These are phyloP conservation scores for Oceanodroma leucorhoa DNA, from an alignment of 2,797 vertebrate species.

Conservation along the genomic window DNA sequence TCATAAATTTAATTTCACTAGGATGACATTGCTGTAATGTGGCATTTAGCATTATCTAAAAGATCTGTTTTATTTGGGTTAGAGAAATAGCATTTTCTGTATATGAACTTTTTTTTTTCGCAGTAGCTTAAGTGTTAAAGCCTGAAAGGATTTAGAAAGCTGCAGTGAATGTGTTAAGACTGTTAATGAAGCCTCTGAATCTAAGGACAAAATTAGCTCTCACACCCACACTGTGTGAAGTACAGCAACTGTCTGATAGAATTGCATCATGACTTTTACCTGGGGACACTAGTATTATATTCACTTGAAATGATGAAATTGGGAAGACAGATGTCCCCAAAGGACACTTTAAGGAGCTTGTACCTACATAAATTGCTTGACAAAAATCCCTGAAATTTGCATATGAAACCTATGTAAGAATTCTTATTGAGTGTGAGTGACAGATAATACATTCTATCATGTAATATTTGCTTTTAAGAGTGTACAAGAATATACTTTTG, in stretches of 20 bases:
- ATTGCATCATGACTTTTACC: constrained; percentile 78
- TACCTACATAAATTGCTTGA: constrained; percentile 72
- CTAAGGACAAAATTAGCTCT: constrained; percentile 81
- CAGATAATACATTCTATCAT: neutral
- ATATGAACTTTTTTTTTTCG: neutral
- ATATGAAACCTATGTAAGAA: constrained; percentile 60
- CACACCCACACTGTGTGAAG: constrained; percentile 75
- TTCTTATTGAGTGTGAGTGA: constrained; percentile 38
- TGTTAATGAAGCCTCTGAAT: constrained; percentile 84
- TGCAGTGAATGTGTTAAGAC: constrained; percentile 80
- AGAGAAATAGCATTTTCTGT: constrained; percentile 22
- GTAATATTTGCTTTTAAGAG: neutral
- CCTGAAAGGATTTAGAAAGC: constrained; percentile 79
- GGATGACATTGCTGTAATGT: neutral
- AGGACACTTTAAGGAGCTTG: constrained; percentile 77
- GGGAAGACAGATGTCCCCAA: constrained; percentile 73
- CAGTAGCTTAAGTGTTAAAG: constrained; percentile 77
- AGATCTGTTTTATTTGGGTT: constrained; percentile 5
- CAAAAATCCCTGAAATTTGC: constrained; percentile 72
- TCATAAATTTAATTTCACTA: neutral
- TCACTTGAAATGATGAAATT: constrained; percentile 75
- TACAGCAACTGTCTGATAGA: constrained; percentile 79
- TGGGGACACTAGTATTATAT: constrained; percentile 72
- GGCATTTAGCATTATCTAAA: neutral
- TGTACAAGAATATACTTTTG: neutral